Evolutionary conservation across 2,888 invertebrate species (phyloP).

Genomic region (Eristalis tenax): DNA sequence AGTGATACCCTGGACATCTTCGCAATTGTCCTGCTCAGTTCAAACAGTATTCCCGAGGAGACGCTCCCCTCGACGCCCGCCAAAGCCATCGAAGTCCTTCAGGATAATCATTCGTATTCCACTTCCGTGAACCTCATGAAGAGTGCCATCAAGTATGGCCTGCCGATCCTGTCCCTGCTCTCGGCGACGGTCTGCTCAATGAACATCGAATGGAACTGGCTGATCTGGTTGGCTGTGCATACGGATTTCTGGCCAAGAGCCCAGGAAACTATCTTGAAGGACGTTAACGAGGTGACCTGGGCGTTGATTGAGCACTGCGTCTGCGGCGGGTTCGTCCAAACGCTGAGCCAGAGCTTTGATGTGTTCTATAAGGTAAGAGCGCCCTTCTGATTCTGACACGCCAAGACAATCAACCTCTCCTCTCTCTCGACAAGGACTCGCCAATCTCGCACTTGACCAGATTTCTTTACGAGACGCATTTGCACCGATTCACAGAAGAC

Average conservation of each 20-base stretch:
- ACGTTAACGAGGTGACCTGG: constrained; percentile 75
- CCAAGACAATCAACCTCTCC: neutral
- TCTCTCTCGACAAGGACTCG: constrained; percentile 83
- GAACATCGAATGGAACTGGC: constrained; percentile 79
- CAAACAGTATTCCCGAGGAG: constrained; percentile 74
- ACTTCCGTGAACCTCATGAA: constrained; percentile 77
- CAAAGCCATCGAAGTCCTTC: constrained; percentile 76
- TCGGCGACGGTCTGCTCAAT: constrained; percentile 75
- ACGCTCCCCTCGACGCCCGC: constrained; percentile 71
- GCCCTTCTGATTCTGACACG: accelerated
- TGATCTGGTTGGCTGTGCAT: constrained; percentile 78
- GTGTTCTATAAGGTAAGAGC: constrained; percentile 88
- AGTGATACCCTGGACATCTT: constrained; percentile 77
- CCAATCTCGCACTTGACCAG: constrained; percentile 84
- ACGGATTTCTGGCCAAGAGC: constrained; percentile 76
- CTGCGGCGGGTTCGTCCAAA: constrained; percentile 83
- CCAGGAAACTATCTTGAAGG: constrained; percentile 64
- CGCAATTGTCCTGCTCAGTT: constrained; percentile 78
- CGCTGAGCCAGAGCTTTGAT: constrained; percentile 85
- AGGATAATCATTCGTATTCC: constrained; percentile 73
- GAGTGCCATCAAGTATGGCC: constrained; percentile 75
- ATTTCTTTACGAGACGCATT: constrained; percentile 83
- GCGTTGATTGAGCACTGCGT: constrained; percentile 79
- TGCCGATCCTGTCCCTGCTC: constrained; percentile 78
- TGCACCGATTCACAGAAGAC: constrained; percentile 82